Base-by-base conservation (phyloP, 2,113 vertebrate genomes). In the Leucoraja erinaceus region DNA sequence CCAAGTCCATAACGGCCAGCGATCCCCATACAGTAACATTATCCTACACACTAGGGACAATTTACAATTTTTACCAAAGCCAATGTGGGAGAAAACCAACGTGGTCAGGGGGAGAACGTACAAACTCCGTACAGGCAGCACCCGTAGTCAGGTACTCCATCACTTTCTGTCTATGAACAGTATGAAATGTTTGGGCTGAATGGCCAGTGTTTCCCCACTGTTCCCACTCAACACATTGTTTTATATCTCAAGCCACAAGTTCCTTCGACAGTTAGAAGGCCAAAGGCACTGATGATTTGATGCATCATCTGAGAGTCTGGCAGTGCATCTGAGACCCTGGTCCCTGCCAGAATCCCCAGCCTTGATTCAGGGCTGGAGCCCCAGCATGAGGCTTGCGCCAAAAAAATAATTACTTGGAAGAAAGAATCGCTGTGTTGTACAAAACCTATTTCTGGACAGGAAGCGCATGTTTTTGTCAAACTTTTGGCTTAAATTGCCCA, bases 341-440 rank as follows among this genome's bases (percentile, higher is more conserved):
- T 38, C 94, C 93, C 95, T 95, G 96, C 95, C 95, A 96, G 94
- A 96, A 95, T 96, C 96, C 95, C 95, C 95, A 96, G 95, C 95
- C 94, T 94, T 96, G 95, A 93, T 93, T 96, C 94, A 95, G 94
- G 95, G 95, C 96, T 94, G 95, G 96, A 93, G 93, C 22, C 93
- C 61, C 72, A 84, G 77, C 94, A 93, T 94, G 93, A 93, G 94
- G 77, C 94, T 77, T 14, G 92, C 95, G 95, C 96, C 96, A 97
- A 95, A 76, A 93, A 94, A 94, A 74, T 22, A 95, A 95, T 94
- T 94, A 94, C 11, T 96, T 96, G 96, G 96, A 95, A 94, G 95
- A 3, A 3, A 93, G 93, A 95, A 95, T 94, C 94, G 95, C 95
- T 96, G 95, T 94, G 94, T 95, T 96, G 94, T 93, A 95, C 95